phyloP scores from a whole-genome alignment of 2,797 vertebrate species.

The Poecilia gillii region DNA sequence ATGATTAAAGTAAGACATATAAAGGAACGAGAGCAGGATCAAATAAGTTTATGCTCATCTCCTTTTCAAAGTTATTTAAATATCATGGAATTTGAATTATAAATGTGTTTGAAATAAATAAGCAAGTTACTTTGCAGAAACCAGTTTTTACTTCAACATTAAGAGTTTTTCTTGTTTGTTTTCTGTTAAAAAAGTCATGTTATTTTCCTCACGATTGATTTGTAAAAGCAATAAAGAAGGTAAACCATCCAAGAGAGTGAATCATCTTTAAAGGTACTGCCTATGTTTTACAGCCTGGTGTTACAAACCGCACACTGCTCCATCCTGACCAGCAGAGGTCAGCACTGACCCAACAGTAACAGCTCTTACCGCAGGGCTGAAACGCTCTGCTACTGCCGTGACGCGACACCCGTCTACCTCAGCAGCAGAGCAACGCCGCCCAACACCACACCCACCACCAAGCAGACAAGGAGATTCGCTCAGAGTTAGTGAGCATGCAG shows the following conservation, averaged over 20 bases:
- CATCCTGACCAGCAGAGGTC: constrained; percentile 85
- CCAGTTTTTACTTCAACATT: background rate
- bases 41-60: background rate
- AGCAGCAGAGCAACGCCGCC: constrained; percentile 62
- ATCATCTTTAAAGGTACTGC: background rate
- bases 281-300: constrained; percentile 6
- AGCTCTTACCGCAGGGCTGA: constrained; percentile 81
- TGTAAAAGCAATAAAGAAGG: background rate
- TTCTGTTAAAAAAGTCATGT: background rate
- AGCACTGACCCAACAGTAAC: constrained; percentile 91
- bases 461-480: constrained; percentile 61
- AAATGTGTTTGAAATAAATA: too few species aligned
- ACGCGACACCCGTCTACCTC: constrained; percentile 62
- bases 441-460: constrained; percentile 77
- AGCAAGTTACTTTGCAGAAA: background rate
- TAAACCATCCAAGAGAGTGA: background rate
- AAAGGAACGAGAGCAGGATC: too few species aligned
- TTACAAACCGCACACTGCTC: constrained; percentile 18
- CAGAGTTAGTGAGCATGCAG: constrained; percentile 75
- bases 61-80: background rate
- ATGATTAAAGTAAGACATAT: too few species aligned
- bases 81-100: too few species aligned
- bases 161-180: background rate
- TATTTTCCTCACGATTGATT: background rate
- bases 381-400: constrained; percentile 61